A percentile compares a stretch with the other conserved stretches of the same genome.
phyloP scores from a whole-genome alignment of 2,888 invertebrate genomes.

The Plemyria rubiginata region DNA sequence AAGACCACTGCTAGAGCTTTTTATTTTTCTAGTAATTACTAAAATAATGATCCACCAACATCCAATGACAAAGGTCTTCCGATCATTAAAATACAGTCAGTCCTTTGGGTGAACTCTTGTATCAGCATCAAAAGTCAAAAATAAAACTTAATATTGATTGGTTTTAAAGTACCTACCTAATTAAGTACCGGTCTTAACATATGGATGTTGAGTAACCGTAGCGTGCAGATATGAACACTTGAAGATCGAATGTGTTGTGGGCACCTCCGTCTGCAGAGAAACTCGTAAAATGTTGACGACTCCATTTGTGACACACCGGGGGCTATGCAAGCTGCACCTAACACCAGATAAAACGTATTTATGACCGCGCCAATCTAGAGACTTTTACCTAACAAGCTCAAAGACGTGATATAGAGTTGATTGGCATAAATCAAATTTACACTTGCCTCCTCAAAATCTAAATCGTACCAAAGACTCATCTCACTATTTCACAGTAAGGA shows the following conservation, averaged over 20 bases:
- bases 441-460: constrained; percentile 14
- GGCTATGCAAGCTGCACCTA: constrained; percentile 23
- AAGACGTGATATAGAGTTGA: constrained; percentile 40
- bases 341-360: constrained; percentile 19
- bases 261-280: constrained; percentile 15
- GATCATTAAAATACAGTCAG: too few species aligned
- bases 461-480: constrained; percentile 25
- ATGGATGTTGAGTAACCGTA: not conserved
- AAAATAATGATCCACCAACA: too few species aligned
- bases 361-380: constrained; percentile 7
- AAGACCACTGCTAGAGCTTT: too few species aligned
- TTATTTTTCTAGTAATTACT: too few species aligned
- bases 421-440: constrained; percentile 45
- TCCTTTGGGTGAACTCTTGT: too few species aligned
- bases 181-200: not conserved
- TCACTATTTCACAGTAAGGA: not conserved
- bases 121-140: too few species aligned
- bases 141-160: not conserved
- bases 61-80: too few species aligned
- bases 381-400: constrained; percentile 23
- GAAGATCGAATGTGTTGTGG: constrained; percentile 32
- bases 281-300: constrained; percentile 39
- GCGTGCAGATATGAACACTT: constrained; percentile 7
- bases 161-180: not conserved
- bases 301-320: constrained; percentile 20